Base-by-base conservation (phyloP, 2,113 vertebrate species). In the Cnemophilus loriae region DNA sequence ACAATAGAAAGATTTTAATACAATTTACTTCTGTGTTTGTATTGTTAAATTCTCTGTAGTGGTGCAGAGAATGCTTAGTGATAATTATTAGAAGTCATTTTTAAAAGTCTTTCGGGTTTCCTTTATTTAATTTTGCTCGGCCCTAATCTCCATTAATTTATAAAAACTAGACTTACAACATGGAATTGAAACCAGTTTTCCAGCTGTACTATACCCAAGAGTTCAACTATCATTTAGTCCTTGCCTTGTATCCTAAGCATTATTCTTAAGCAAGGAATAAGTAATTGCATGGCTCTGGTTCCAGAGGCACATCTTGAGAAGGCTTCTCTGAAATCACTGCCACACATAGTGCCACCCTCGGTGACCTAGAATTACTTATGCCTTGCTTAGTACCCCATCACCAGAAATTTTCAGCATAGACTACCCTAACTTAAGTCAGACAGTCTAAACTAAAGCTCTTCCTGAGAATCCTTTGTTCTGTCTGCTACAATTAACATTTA, bases 1-100 rank as follows among this genome's bases (percentile, higher is more conserved):
- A 74, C 33, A 87, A 71, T 19, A 61, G 56, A 87, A 93, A 81
- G n/a, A 53, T 68, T 91, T 92, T 46, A 55, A 89, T 17, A 89
- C 37, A 84, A 71, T 56, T 89, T 93, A 79, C 27, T 47, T 87
- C n/a, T 67, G 16, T 37, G 49, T 68, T 75, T 5, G 0, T 59
- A 56, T 37, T 68, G 30, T 41, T 84, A 82, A 84, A 93, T 71
- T 79, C 64, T 44, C 41, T 37, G 52, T 28, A 59, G 53, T 11
- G 18, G 14, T 68, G 73, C 39, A 91, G 60, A 78, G 12, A 84
- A 39, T 70, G 26, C 4, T 87, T 11, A 71, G 30, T 70, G 35
- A 59, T 39, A 87, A 74, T 69, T 56, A 59, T 33, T 42, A n/a
- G 28, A 63, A 70, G 21, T 7, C 1, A 75, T 70, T 49, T 88